Conservation (phyloP, 1,140 invertebrate genomes). For the Hesperophylax magnus region DNA sequence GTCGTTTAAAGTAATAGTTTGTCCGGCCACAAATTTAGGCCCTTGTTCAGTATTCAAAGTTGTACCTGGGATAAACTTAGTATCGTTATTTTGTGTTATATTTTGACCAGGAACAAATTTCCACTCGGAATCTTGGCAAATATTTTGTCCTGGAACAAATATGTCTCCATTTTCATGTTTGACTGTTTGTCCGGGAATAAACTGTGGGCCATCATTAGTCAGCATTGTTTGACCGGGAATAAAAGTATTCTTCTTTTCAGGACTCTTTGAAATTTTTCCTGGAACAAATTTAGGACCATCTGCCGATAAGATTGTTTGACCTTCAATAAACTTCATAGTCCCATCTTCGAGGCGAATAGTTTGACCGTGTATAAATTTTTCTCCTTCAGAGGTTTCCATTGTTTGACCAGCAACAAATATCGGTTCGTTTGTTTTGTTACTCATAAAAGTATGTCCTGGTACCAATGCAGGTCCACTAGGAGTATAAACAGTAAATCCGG, state of each 20-base stretch:
- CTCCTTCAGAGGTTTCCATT: constrained; percentile 73
- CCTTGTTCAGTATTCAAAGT: constrained; percentile 77
- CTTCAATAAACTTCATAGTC: constrained; percentile 74
- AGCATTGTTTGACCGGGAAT: constrained; percentile 80
- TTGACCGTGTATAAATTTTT: constrained; percentile 78
- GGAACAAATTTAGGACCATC: constrained; percentile 79
- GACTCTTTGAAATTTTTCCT: constrained; percentile 71
- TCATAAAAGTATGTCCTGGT: constrained; percentile 77
- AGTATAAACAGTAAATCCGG: constrained; percentile 80
- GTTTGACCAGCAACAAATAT: constrained; percentile 79
- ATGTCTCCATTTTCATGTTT: constrained; percentile 70
- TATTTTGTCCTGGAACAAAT: constrained; percentile 80
- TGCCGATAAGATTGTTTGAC: constrained; percentile 76
- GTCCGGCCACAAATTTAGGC: constrained; percentile 77
- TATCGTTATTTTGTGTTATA: constrained; percentile 67
- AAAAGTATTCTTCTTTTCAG: constrained; percentile 70
- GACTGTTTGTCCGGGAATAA: constrained; percentile 76
- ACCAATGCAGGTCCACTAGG: constrained; percentile 77
- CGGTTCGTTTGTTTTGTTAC: constrained; percentile 73
- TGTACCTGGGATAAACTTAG: constrained; percentile 76
- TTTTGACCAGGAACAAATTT: constrained; percentile 78
- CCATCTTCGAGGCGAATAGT: constrained; percentile 75
- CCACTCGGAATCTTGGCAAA: constrained; percentile 70
- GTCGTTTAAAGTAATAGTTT: constrained; percentile 72
- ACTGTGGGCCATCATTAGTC: constrained; percentile 72